A percentile compares a stretch with the other conserved stretches of the same genome.
Conservation (phyloP, 2,113 vertebrate genomes). For the Tichodroma muraria region DNA sequence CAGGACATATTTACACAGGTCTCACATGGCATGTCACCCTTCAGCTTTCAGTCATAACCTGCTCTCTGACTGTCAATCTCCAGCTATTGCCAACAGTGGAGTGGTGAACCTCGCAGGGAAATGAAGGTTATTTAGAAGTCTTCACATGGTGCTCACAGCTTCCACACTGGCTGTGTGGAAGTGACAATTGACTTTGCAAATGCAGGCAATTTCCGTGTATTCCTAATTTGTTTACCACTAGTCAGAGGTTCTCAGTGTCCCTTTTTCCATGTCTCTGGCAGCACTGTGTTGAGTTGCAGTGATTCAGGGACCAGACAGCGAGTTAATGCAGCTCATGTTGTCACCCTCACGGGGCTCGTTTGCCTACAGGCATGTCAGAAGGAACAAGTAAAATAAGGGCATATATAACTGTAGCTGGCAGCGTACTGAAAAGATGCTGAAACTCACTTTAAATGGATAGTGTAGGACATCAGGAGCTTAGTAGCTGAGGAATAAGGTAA, state of each 20-base stretch:
- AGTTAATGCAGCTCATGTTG: conserved; percentile 28
- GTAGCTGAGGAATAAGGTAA: conserved; percentile 19
- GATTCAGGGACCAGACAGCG: not conserved
- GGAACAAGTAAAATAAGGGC: conserved; percentile 17
- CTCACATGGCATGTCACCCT: not conserved
- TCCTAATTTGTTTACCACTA: not conserved
- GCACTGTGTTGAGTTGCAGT: not conserved
- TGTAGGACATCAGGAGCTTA: not conserved
- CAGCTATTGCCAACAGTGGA: not conserved
- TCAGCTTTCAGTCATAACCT: not conserved
- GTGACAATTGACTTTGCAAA: not conserved
- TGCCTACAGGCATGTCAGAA: conserved; percentile 54
- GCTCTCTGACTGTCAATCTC: not conserved
- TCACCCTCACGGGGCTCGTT: conserved; percentile 21
- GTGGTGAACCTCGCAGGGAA: not conserved
- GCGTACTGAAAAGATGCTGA: not conserved
- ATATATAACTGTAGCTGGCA: conserved; percentile 30
- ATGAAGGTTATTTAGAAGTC: not conserved
- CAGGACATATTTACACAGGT: not conserved
- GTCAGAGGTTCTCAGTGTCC: not conserved
- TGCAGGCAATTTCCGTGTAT: not conserved
- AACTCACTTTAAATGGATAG: conserved; percentile 7
- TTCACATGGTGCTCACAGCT: not conserved
- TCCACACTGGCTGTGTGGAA: not conserved
- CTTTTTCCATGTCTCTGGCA: not conserved